A percentile compares a stretch with the other conserved stretches of the same genome.
phyloP scores from a whole-genome alignment of 2,113 vertebrate species.

The Procavia capensis region DNA sequence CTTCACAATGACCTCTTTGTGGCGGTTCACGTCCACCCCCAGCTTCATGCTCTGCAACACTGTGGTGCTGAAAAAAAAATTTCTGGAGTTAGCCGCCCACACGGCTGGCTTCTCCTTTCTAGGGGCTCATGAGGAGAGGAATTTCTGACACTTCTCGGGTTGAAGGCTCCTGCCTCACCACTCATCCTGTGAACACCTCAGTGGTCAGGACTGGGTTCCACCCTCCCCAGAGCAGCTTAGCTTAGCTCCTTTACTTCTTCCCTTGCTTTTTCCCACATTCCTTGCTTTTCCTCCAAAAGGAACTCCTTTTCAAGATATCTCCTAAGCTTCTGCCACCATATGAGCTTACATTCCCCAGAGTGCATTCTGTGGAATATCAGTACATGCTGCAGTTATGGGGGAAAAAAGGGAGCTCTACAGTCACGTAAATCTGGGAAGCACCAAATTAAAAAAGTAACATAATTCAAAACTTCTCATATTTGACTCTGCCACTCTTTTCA shows the following conservation, averaged over 20 bases:
- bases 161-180: not conserved
- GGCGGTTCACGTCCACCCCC: conserved; percentile 97
- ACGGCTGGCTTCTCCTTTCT: accelerated
- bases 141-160: not conserved
- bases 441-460: not conserved
- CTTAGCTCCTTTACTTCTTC: not conserved
- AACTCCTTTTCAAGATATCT: conserved; percentile 6
- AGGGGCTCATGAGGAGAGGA: not conserved
- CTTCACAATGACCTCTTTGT: conserved; percentile 99
- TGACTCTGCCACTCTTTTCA: not conserved
- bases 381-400: not conserved
- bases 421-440: conserved; percentile 4
- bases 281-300: not conserved
- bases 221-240: not conserved
- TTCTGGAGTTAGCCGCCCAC: not conserved
- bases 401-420: not conserved
- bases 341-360: not conserved
- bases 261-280: not conserved
- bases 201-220: not conserved
- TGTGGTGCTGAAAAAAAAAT: conserved; percentile 90
- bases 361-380: not conserved
- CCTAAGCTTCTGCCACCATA: not conserved
- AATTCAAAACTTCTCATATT: not conserved
- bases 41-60: conserved; percentile 99
- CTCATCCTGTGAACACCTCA: accelerated